Conservation (phyloP, 2,113 vertebrate species). For the Charina bottae region DNA sequence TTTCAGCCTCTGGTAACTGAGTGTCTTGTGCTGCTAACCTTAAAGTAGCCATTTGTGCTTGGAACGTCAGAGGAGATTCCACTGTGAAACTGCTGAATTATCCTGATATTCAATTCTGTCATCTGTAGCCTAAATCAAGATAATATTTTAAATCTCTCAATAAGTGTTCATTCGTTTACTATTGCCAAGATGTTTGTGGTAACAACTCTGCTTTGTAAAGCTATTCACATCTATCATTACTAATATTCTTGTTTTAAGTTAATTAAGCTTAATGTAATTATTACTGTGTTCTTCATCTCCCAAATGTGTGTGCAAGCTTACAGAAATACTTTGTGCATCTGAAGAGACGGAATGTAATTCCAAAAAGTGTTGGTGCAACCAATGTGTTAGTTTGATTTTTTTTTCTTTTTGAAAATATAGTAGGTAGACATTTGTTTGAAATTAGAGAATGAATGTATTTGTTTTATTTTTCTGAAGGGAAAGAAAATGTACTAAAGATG, state of each 20-base stretch:
- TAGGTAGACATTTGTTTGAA: neutral
- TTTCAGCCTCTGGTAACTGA: neutral
- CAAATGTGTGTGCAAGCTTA: neutral
- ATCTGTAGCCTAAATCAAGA: neutral
- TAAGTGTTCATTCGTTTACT: neutral
- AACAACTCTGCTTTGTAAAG: neutral
- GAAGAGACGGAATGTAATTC: neutral
- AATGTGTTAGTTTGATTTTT: neutral
- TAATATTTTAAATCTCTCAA: neutral
- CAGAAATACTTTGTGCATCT: neutral
- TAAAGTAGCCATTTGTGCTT: neutral
- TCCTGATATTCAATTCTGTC: neutral
- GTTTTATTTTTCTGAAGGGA: constrained; percentile 75
- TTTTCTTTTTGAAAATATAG: neutral
- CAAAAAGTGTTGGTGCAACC: neutral
- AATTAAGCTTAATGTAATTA: neutral
- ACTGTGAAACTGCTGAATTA: neutral
- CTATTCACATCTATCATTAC: neutral
- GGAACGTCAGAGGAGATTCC: neutral
- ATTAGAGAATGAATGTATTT: neutral
- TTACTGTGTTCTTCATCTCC: neutral
- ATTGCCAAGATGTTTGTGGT: neutral
- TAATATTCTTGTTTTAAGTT: neutral
- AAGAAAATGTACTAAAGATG: constrained; percentile 89
- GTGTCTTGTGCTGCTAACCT: neutral